Conservation (phyloP, 2,797 vertebrate species). For the Semaprochilodus insignis region DNA sequence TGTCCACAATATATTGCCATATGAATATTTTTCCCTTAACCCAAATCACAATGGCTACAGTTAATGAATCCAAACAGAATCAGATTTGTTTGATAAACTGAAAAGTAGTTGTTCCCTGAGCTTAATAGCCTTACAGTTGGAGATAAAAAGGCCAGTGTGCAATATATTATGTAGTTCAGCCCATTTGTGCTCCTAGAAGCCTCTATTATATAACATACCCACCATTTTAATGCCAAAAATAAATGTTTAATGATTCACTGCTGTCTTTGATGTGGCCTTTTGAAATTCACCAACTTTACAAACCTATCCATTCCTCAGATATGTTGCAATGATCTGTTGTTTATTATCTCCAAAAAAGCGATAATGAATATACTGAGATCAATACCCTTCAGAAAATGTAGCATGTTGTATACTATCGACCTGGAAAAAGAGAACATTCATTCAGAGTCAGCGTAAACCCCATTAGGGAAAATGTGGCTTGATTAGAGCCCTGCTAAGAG, state of each 20-base stretch:
- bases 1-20: too few relatives aligned
- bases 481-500: conserved; percentile 64
- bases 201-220: neutral
- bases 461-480: conserved; percentile 63
- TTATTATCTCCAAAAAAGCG: conserved; percentile 40
- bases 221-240: neutral
- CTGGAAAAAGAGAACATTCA: conserved; percentile 62
- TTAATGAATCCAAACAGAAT: neutral
- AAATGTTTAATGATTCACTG: conserved; percentile 10
- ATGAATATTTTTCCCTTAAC: too few relatives aligned
- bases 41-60: neutral
- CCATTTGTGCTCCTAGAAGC: neutral
- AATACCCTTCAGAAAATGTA: conserved; percentile 53
- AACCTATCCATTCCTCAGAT: conserved; percentile 37
- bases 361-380: conserved; percentile 47
- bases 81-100: too few relatives aligned
- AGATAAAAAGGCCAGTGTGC: neutral
- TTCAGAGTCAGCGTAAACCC: conserved; percentile 69
- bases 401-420: conserved; percentile 64
- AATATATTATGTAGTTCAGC: neutral
- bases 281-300: conserved; percentile 15
- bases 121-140: neutral
- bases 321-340: conserved; percentile 33
- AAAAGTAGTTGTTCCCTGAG: neutral
- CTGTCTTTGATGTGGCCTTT: conserved; percentile 11